Evolutionary conservation across 1,140 invertebrate species (phyloP), one percentile per base, ranked within the genome.

Genomic region (Spodoptera frugiperda): DNA sequence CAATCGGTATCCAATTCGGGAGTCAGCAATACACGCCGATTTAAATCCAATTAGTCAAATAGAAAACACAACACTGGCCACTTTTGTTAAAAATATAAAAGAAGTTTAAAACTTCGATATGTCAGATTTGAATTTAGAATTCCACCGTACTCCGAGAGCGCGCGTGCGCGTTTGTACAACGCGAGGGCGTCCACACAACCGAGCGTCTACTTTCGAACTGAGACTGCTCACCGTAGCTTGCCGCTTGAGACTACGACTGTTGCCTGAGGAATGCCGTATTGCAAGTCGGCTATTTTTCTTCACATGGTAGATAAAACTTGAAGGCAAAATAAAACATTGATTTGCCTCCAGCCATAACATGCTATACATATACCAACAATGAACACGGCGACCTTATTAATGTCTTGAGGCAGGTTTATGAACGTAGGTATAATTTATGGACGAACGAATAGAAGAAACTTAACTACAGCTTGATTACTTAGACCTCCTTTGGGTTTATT

Each of bases 121-220:
- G 79, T 81, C 48, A 81, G 21, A 81, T 83, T 81, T 81, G 61
- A 82, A 75, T 79, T 75, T 83, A 76, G 75, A 82, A 81, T 83
- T 80, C 75, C 76, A 86, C 82, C 82, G 84, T 81, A 68, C 80
- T 78, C 44, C 72, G 79, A 84, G 48, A 74, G 72, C 70, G 85
- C 82, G 82, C 75, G 71, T 79, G 74, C 80, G 78, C 71, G 57
- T 74, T 80, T 78, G 49, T 33, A 46, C 19, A 33, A 65, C 78
- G 75, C 71, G 68, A 77, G 67, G 76, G 82, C 91, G 90, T 90
- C 91, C 84, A 83, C 81, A 84, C 85, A 67, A 83, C 72, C 83
- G 83, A 77, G 83, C 82, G 85, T 88, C 84, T 85, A 91, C 89
- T 91, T 91, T 91, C 89, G 86, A 93, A 93, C 91, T 93, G 89